A percentile compares a stretch with the other conserved stretches of the same genome.
Evolutionary conservation across 2,113 vertebrate genomes (phyloP).

Genomic region (Plectropomus leopardus): DNA sequence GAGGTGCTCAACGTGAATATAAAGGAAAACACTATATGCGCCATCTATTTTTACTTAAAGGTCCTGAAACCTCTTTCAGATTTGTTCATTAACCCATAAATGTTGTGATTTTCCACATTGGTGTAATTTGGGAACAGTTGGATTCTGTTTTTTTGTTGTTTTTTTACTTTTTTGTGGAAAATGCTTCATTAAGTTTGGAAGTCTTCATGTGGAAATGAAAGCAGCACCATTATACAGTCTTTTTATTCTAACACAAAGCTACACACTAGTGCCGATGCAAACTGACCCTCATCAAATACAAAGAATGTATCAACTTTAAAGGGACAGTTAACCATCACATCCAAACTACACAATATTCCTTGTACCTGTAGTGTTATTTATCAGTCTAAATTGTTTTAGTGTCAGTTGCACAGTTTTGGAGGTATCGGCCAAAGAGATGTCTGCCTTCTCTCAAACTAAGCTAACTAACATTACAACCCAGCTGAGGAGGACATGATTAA

Average conservation of each 20-base stretch:
- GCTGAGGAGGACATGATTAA: too few relatives aligned
- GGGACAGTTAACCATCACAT: too few relatives aligned
- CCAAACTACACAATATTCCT: too few relatives aligned
- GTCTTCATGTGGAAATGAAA: conserved; percentile 5
- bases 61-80: neutral
- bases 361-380: too few relatives aligned
- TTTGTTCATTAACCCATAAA: neutral
- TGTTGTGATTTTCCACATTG: neutral
- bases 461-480: too few relatives aligned
- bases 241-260: neutral
- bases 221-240: neutral
- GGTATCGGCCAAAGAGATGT: too few relatives aligned
- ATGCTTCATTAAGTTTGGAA: neutral
- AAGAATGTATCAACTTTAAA: neutral
- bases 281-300: neutral
- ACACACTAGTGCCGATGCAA: neutral
- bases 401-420: too few relatives aligned
- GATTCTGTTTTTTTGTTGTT: neutral
- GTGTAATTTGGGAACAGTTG: neutral
- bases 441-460: too few relatives aligned
- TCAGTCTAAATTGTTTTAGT: too few relatives aligned
- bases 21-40: neutral
- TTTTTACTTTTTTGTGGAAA: neutral
- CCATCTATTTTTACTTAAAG: conserved; percentile 1
- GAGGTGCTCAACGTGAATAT: conserved; percentile 37